A percentile compares a stretch with the other conserved stretches of the same genome.
These are phyloP conservation scores for Drosophila neocordata DNA, from an alignment of 1,140 invertebrate species.

Conservation along the genomic window DNA sequence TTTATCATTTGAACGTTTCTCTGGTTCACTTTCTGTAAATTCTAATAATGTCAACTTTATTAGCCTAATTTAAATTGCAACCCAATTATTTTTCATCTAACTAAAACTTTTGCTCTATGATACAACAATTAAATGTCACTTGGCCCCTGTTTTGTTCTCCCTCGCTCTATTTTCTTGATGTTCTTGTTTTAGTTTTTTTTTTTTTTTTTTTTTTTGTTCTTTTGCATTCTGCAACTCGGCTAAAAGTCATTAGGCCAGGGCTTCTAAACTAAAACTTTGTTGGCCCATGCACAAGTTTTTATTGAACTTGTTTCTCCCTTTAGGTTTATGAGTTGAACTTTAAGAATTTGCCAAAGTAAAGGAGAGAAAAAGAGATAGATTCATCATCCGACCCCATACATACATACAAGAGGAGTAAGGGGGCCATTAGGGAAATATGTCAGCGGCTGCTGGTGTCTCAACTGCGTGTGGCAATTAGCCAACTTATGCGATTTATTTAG, in stretches of 20 bases:
- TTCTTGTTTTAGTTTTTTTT: background rate
- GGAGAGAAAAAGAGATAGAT: background rate
- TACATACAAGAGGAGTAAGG: constrained; percentile 44
- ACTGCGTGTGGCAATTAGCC: constrained; percentile 75
- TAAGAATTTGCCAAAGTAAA: constrained; percentile 41
- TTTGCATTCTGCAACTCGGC: constrained; percentile 67
- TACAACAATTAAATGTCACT: constrained; percentile 63
- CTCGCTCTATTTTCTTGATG: constrained; percentile 8
- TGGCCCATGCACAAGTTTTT: constrained; percentile 57
- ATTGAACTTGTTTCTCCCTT: constrained; percentile 61
- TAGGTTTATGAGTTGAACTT: constrained; percentile 63
- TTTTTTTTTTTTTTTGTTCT: constrained; percentile 21
- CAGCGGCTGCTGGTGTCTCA: constrained; percentile 42
- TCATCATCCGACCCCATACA: constrained; percentile 37
- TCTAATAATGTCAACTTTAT: background rate
- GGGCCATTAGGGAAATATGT: constrained; percentile 79
- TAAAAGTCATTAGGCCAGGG: constrained; percentile 76
- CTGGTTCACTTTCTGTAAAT: background rate
- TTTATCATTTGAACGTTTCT: too few species aligned
- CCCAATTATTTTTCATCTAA: constrained; percentile 59
- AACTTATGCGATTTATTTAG: constrained; percentile 66
- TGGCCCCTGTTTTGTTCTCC: constrained; percentile 9
- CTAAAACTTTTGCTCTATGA: constrained; percentile 62
- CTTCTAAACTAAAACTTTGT: constrained; percentile 57
- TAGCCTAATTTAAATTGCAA: constrained; percentile 28